Base-by-base conservation (phyloP, 2,797 vertebrate genomes). In the Paramormyrops hopkinsi region DNA sequence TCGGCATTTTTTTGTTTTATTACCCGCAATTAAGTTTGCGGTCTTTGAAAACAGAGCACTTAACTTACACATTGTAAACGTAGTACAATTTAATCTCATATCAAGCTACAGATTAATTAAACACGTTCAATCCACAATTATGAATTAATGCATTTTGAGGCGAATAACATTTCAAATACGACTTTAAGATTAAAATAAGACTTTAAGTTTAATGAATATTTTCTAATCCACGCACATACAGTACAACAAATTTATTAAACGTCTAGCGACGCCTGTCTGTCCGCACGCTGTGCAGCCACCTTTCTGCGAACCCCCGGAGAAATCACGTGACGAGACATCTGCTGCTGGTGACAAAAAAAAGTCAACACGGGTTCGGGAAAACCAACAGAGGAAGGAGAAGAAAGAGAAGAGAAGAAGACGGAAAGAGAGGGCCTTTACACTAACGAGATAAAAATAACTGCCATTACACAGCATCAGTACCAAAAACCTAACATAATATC, bases 281-380 rank as follows among this genome's bases (percentile, higher is more conserved):
- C 44, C 46, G 82, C 22, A 14, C 82, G 2, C 46, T 19, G 29
- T 56, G 51, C 84, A 86, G 50, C 51, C 29, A 86, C 50, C 51
- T 89, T 89, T 79, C 83, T 11, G 37, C 50, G 79, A 92, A 92
- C 91, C 93, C 90, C 91, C 87, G 90, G 90, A 87, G 86, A 79
- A 88, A 89, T 93, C 95, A 96, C 91, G 95, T 96, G 95, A 96
- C 92, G 89, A 88, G 89, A 92, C 94, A 95, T 95, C 93, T 94
- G 95, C 92, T 93, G 91, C 91, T 91, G 89, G 89, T 92, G 92
- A 92, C 94, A 92, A 90, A 92, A 94, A 92, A 92, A 93, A 93
- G 90, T 92, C 92, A 94, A 92, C 92, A 87, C 89, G 87, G 56
- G 91, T 89, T 48, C 46, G 19, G 91, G 9, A 44, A 25, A 86